These are phyloP conservation scores for Xenopus borealis DNA, from an alignment of 2,113 vertebrate genomes.

Conservation along the genomic window DNA sequence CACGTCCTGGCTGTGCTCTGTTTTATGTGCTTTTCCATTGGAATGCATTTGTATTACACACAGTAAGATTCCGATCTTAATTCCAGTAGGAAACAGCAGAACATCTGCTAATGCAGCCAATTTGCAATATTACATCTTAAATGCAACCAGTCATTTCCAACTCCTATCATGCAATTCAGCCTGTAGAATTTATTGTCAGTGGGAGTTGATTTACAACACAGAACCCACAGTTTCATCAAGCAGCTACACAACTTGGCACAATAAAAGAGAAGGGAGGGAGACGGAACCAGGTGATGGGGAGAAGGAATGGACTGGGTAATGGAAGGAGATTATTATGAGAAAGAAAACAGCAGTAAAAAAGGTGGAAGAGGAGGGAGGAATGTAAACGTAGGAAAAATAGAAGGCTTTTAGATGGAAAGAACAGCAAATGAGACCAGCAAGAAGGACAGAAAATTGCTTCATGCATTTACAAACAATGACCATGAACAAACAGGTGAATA, in stretches of 20 bases:
- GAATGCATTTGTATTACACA: conserved; percentile 22
- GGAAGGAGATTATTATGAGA: not conserved
- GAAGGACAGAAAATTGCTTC: no score
- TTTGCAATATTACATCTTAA: conserved; percentile 47
- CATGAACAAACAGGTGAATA: no score
- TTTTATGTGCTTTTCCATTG: conserved; percentile 26
- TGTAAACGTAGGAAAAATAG: conserved; percentile 13
- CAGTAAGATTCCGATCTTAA: conserved; percentile 22
- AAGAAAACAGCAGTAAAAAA: not conserved
- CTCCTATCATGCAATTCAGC: conserved; percentile 42
- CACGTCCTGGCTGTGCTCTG: not conserved
- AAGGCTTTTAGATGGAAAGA: not conserved
- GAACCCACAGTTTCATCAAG: conserved; percentile 33
- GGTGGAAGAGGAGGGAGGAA: not conserved
- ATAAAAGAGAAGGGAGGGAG: conserved; percentile 22
- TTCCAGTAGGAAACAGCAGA: conserved; percentile 26
- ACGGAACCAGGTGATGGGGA: not conserved
- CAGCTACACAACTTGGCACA: conserved; percentile 36
- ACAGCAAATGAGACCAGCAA: no score
- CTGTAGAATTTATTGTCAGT: conserved; percentile 38
- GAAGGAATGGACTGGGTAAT: conserved; percentile 1
- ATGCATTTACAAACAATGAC: no score
- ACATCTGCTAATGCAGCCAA: conserved; percentile 45
- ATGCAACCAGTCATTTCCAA: conserved; percentile 45
- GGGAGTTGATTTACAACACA: conserved; percentile 39